Conservation (phyloP, 2,113 vertebrate species). For the Tetrax tetrax region DNA sequence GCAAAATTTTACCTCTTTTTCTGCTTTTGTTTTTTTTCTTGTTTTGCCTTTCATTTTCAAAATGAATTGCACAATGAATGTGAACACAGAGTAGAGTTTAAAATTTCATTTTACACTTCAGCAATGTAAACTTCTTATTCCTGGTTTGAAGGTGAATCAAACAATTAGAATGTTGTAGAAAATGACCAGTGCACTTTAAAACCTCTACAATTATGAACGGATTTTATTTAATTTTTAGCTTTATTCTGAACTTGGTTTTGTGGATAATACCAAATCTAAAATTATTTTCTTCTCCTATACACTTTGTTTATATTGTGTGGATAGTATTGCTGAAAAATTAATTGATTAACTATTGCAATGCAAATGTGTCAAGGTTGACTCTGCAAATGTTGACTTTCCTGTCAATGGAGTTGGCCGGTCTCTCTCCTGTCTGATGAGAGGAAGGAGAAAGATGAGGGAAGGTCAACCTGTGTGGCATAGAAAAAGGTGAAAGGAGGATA, state of each 20-base stretch:
- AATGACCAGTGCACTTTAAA: not conserved
- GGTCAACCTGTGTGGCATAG: not conserved
- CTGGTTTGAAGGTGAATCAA: not conserved
- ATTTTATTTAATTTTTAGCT: not conserved
- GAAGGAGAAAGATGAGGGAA: not conserved
- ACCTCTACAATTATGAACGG: fast-evolving
- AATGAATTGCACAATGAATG: not conserved
- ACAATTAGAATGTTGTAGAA: not conserved
- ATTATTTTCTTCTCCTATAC: not conserved
- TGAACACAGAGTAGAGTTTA: not conserved
- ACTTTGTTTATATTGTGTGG: not conserved
- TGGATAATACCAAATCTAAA: not conserved
- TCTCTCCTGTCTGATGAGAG: fast-evolving
- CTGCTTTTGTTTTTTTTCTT: not conserved
- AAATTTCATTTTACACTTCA: not conserved
- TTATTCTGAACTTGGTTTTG: not conserved
- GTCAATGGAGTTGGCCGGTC: not conserved
- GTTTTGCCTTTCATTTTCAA: not conserved
- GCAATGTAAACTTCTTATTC: not conserved
- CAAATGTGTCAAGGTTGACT: not conserved
- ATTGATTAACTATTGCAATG: not conserved
- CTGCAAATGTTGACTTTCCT: not conserved
- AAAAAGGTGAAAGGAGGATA: not conserved
- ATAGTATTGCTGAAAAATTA: not conserved
- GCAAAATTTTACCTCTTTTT: not conserved